phyloP scores from a whole-genome alignment of 2,888 invertebrate species.

The Mimachlamys varia region DNA sequence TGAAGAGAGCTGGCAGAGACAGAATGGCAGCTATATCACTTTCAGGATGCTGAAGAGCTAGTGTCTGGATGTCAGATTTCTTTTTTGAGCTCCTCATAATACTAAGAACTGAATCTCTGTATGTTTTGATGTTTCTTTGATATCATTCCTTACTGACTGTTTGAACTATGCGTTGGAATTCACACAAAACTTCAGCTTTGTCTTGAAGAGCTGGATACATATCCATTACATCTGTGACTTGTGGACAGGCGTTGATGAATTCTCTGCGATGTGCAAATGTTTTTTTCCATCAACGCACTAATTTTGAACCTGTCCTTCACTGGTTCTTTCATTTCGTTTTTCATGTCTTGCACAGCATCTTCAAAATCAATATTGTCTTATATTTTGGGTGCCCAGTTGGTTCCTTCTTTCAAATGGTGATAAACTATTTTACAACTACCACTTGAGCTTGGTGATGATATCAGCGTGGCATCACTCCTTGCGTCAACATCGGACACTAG shows the following conservation, averaged over 20 bases:
- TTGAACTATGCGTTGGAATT: neutral
- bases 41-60: too few species aligned
- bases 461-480: neutral
- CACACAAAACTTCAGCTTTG: neutral
- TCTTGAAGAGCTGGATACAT: slow-evolving; percentile 22
- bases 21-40: too few species aligned
- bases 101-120: neutral
- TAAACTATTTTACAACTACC: neutral
- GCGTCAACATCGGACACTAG: neutral
- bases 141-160: neutral
- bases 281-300: neutral
- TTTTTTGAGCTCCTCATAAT: neutral
- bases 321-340: neutral
- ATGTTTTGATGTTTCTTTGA: neutral
- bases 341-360: neutral
- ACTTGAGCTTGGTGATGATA: neutral
- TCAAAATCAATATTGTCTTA: neutral
- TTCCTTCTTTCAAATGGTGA: neutral
- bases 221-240: neutral
- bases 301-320: neutral
- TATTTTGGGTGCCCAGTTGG: neutral
- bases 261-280: neutral
- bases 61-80: neutral
- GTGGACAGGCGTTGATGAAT: neutral
- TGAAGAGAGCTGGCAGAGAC: neutral